These are phyloP conservation scores for Aphaenogaster ashmeadi DNA, from an alignment of 1,140 invertebrate genomes.

Conservation along the genomic window DNA sequence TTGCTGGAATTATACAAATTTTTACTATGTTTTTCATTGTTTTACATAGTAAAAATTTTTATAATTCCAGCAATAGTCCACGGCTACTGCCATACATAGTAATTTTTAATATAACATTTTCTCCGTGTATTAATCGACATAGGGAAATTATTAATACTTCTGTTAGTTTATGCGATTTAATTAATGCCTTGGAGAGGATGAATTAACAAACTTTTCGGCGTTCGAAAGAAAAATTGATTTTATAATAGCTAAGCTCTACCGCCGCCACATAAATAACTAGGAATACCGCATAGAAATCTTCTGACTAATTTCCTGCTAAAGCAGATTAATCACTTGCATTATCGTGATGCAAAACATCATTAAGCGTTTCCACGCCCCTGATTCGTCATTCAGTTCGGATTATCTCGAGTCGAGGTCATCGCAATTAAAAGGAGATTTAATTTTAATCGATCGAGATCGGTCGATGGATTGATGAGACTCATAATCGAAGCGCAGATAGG, in stretches of 20 bases:
- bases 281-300: not conserved
- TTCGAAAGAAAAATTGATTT: not conserved
- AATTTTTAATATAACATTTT: too few species aligned
- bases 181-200: not conserved
- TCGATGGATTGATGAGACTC: not conserved
- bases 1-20: too few species aligned
- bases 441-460: not conserved
- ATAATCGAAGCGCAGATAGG: not conserved
- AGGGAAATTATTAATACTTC: not conserved
- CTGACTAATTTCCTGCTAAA: constrained; percentile 45
- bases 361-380: constrained; percentile 44
- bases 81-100: too few species aligned
- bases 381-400: constrained; percentile 34
- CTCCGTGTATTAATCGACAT: not conserved
- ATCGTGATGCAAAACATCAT: constrained; percentile 34
- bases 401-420: constrained; percentile 17
- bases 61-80: too few species aligned
- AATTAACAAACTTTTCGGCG: not conserved
- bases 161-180: not conserved
- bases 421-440: constrained; percentile 13
- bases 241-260: not conserved
- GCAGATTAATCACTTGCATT: constrained; percentile 47
- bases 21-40: too few species aligned
- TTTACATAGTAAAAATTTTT: too few species aligned
- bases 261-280: not conserved